Evolutionary conservation across 1,140 invertebrate species (phyloP), one percentile per base, ranked within the genome.

Genomic region (Drosophila sp.): DNA sequence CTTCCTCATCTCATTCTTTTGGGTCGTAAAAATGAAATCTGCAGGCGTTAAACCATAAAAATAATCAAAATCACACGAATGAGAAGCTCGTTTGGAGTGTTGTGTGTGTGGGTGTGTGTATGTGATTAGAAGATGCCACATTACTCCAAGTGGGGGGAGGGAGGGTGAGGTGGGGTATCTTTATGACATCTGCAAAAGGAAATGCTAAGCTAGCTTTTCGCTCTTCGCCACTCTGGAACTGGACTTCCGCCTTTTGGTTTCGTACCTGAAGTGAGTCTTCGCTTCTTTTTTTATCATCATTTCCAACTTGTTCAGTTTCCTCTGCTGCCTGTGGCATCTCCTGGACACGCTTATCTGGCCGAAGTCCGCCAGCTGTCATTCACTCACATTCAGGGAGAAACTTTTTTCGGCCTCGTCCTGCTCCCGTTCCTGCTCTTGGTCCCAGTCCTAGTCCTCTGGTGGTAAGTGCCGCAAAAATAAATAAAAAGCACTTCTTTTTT

Each of bases 401-500:
- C 75, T 55, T 65, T 60, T n/a, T 41, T 38, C 35, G 11, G 60
- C 66, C 27, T 25, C 29, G 4, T 47, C 23, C 23, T n/a, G 35
- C 35, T 38, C 35, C 35, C 11, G 35, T 8, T 38, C 8, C 35
- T 6, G 33, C 33, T 35, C 1, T 5, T 38, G 10, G 30, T 30
- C 30, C 4, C 30, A 3, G 2, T 30, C 10, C 10, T 38, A 3
- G 2, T 30, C 10, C 10, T 38, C 35, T 38, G 2, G 35, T 30
- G 11, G 10, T 63, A 66, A 81, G 76, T 66, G 68, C 63, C 54
- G 56, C 40, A 66, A 87, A 89, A 89, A 84, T 89, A 89, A 89
- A 89, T 84, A 90, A 90, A 89, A 89, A 89, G 80, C 85, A 89
- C 84, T 89, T 89, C 84, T 84, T 89, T 58, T 89, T 78, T 77